phyloP scores from a whole-genome alignment of 2,797 vertebrate species.

The Takifugu ocellatus region DNA sequence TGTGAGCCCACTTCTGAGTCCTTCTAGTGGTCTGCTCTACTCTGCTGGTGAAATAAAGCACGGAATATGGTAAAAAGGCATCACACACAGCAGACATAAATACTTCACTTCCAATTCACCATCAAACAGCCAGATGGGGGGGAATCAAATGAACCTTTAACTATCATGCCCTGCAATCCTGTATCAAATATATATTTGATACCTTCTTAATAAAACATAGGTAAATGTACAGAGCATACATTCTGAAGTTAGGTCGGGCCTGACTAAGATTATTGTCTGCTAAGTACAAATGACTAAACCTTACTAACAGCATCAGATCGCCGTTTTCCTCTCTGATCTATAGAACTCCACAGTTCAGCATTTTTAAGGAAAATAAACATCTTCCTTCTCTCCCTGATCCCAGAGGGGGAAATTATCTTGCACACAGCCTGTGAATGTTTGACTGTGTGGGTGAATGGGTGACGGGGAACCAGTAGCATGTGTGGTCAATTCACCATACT shows the following conservation, averaged over 20 bases:
- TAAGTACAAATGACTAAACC: too few relatives aligned
- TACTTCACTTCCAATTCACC: background rate
- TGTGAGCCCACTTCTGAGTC: conserved; percentile 71
- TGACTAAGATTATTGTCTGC: too few relatives aligned
- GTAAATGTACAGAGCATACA: too few relatives aligned
- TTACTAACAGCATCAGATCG: too few relatives aligned
- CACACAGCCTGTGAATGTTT: conserved; percentile 8
- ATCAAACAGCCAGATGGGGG: background rate
- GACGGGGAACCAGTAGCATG: conserved; percentile 65
- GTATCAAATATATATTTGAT: too few relatives aligned
- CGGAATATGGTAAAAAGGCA: conserved; percentile 54
- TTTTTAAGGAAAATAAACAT: too few relatives aligned
- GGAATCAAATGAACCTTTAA: too few relatives aligned
- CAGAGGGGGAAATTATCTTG: conserved; percentile 32
- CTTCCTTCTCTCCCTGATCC: conserved; percentile 14
- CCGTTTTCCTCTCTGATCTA: too few relatives aligned
- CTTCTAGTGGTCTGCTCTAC: conserved; percentile 60
- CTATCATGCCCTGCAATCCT: too few relatives aligned
- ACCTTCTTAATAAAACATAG: background rate
- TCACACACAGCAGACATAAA: conserved; percentile 20
- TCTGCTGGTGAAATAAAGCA: conserved; percentile 59
- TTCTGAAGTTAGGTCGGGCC: too few relatives aligned
- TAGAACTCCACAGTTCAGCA: too few relatives aligned
- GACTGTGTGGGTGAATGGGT: conserved; percentile 39
- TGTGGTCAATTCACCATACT: conserved; percentile 70